Percentiles rank a stretch among this genome's conserved stretches.
These are phyloP conservation scores for Adelges cooleyi DNA, from an alignment of 1,140 invertebrate genomes.

Conservation along the genomic window DNA sequence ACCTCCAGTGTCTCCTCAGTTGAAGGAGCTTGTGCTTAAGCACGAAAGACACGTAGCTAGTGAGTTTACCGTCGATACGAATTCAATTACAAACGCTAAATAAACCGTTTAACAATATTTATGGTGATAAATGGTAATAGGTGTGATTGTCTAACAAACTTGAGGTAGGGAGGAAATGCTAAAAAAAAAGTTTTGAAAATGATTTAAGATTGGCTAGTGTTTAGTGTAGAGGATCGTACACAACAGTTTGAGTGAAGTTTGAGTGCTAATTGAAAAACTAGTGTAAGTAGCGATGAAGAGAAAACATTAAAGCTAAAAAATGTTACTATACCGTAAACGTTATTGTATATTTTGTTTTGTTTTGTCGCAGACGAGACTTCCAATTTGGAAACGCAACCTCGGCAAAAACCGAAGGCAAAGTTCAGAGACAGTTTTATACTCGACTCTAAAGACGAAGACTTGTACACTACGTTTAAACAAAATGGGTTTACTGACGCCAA, in stretches of 20 bases:
- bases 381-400: constrained; percentile 26
- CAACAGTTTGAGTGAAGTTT: no score
- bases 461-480: constrained; percentile 10
- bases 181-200: no score
- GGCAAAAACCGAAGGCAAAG: constrained; percentile 36
- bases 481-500: constrained; percentile 3
- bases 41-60: constrained; percentile 35
- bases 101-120: background rate
- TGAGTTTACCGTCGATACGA: no score
- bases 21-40: constrained; percentile 35
- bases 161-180: no score
- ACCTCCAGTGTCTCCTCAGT: constrained; percentile 33
- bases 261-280: no score
- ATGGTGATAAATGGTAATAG: background rate
- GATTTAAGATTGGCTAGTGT: no score
- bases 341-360: no score
- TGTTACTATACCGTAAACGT: no score
- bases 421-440: constrained; percentile 36
- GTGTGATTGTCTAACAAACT: no score
- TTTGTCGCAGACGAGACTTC: constrained; percentile 28
- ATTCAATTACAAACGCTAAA: background rate
- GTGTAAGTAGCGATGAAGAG: no score
- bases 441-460: constrained; percentile 28
- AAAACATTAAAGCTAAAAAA: no score
- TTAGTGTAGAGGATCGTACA: no score